Evolutionary conservation across 2,797 vertebrate species (phyloP).

Genomic region (Salmo trutta): DNA sequence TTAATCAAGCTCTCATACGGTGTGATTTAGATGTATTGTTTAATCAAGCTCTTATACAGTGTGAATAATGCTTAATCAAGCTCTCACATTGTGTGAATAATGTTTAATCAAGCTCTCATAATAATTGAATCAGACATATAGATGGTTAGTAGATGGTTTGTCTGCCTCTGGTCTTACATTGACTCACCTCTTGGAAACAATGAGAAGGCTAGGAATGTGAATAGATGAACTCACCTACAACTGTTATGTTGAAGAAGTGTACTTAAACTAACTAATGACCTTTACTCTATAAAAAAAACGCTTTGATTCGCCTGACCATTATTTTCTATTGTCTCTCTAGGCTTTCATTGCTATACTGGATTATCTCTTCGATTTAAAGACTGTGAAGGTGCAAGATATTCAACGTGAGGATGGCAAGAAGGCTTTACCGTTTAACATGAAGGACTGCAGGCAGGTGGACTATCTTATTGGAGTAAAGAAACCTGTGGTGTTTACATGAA

Average conservation of each 20-base stretch:
- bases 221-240: not conserved
- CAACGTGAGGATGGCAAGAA: not conserved
- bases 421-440: not conserved
- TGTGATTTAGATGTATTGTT: too few relatives aligned
- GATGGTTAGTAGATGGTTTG: not conserved
- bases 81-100: too few relatives aligned
- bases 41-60: too few relatives aligned
- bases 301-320: not conserved
- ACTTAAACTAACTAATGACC: not conserved
- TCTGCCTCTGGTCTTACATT: not conserved
- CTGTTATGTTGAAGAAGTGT: not conserved
- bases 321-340: not conserved
- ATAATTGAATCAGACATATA: too few relatives aligned
- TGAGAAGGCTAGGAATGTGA: not conserved
- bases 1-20: too few relatives aligned
- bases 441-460: not conserved
- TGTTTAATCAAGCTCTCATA: too few relatives aligned
- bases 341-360: not conserved
- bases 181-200: not conserved
- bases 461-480: not conserved
- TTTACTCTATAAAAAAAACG: not conserved
- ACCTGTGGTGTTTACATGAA: constrained; percentile 2
- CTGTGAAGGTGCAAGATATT: not conserved
- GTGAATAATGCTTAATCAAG: too few relatives aligned
- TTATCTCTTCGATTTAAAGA: not conserved